These are phyloP conservation scores for Graptemys geographica DNA, from an alignment of 2,797 vertebrate genomes.

Conservation along the genomic window DNA sequence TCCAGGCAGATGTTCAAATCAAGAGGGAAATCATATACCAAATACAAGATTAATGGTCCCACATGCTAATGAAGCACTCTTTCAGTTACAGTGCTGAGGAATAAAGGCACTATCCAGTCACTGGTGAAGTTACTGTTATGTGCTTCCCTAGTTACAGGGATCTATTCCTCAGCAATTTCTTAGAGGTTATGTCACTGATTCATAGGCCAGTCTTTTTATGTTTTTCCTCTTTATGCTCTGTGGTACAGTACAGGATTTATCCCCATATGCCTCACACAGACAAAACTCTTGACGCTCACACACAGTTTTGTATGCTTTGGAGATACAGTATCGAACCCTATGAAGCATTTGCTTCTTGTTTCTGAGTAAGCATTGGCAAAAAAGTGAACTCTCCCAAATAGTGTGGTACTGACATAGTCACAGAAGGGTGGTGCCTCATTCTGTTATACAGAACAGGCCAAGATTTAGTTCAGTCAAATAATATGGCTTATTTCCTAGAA, in stretches of 20 bases:
- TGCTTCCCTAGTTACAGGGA: constrained; percentile 4
- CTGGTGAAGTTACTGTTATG: background rate
- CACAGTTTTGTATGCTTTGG: background rate
- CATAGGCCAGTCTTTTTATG: background rate
- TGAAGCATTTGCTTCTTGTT: background rate
- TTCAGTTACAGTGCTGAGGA: constrained; percentile 9
- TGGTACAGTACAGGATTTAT: background rate
- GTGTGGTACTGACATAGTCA: background rate
- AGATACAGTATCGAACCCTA: background rate
- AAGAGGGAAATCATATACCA: constrained; percentile 29
- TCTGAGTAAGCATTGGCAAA: constrained; percentile 19
- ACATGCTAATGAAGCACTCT: constrained; percentile 56
- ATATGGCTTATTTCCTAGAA: background rate
- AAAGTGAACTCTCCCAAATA: background rate
- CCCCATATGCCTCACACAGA: background rate
- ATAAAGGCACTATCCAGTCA: constrained; percentile 46
- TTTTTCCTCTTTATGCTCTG: background rate
- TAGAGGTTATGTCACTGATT: constrained; percentile 23
- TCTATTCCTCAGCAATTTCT: constrained; percentile 29
- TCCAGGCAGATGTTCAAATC: constrained; percentile 66
- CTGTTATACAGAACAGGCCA: background rate
- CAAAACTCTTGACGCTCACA: background rate
- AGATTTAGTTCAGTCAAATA: constrained; percentile 45
- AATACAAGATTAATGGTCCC: constrained; percentile 49
- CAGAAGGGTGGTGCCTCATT: constrained; percentile 37